Base-by-base conservation (phyloP, 1,140 invertebrate genomes). In the Caenorhabditis remanei region DNA sequence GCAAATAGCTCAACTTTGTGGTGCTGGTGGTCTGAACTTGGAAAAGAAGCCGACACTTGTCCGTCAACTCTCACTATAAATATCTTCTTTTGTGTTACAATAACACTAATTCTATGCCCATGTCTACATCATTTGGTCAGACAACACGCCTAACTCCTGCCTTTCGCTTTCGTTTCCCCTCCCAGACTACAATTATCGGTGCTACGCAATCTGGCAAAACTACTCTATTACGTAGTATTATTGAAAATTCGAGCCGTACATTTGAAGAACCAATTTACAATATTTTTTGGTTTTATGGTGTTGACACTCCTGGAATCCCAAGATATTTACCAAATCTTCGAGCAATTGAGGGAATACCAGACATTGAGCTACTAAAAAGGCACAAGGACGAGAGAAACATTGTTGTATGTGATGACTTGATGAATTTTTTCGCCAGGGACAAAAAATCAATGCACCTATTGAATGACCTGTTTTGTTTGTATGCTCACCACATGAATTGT, bases 401-500 rank as follows among this genome's bases (percentile, higher is more conserved):
- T 58, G 16, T 58, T 1, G 56, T 58, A 1, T 58, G 56, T 21
- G 56, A 58, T 21, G 61, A 63, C 8, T 40, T 63, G 0, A 63
- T 63, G 61, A 63, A 63, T 19, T 63, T 63, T 40, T 63, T 63
- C n/a, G n/a, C n/a, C n/a, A n/a, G n/a, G n/a, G n/a, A n/a, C n/a
- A n/a, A n/a, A n/a, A n/a, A n/a, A n/a, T n/a, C n/a, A n/a, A n/a
- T n/a, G n/a, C n/a, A n/a, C n/a, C n/a, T n/a, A n/a, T n/a, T n/a
- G n/a, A n/a, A n/a, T n/a, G n/a, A n/a, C n/a, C n/a, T n/a, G n/a
- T n/a, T n/a, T n/a, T n/a, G n/a, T n/a, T n/a, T n/a, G n/a, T n/a
- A n/a, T n/a, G n/a, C n/a, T n/a, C n/a, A n/a, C n/a, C n/a, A n/a
- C n/a, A n/a, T n/a, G n/a, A n/a, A n/a, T n/a, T n/a, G n/a, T n/a